Evolutionary conservation across 2,888 invertebrate genomes (phyloP), one percentile per base, ranked within the genome.

Genomic region (Eudiplozoon nipponicum): DNA sequence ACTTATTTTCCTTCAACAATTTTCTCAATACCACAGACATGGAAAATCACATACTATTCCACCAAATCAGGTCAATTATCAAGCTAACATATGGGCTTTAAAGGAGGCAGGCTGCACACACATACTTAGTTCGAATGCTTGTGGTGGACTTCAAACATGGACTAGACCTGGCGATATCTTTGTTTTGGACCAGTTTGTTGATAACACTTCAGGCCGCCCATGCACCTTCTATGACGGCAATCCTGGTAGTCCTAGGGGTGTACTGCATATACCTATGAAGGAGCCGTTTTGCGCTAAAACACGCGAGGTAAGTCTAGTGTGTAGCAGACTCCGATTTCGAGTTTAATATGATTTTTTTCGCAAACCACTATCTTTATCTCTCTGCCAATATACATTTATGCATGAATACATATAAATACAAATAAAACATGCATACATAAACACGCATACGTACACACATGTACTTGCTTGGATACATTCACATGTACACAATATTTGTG

Each of bases 41-140:
- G 70, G 70, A 2, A 52, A 64, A 7, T 62, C 63, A 17, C 71
- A 72, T 50, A 57, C 56, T 28, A 68, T 72, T 36, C 72, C 70
- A 60, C 90, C 94, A 1, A 69, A 72, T 2, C 70, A 71, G 48
- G 70, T 94, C 0, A 94, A 94, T 61, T 90, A 77, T 58, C 69
- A 81, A 42, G 90, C 90, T 0, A 98, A 94, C 56, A 70, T 98
- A 43, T 80, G 78, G 73, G 81, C 84, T 1, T 58, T 98, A 47
- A 72, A 74, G 48, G 55, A 70, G 44, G 51, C 52, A 39, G 81
- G 80, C 1, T 81, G 81, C 53, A 84, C 80, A 0, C 81, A 86
- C 54, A 59, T 94, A 17, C 64, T 98, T 43, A 81, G 74, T 0
- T 75, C 84, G 2, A 80, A 81, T 0, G 90, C 90, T 2, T 74